Evolutionary conservation across 1,140 invertebrate species (phyloP), one percentile per base, ranked within the genome.

Genomic region (Drosophila lacertosa): DNA sequence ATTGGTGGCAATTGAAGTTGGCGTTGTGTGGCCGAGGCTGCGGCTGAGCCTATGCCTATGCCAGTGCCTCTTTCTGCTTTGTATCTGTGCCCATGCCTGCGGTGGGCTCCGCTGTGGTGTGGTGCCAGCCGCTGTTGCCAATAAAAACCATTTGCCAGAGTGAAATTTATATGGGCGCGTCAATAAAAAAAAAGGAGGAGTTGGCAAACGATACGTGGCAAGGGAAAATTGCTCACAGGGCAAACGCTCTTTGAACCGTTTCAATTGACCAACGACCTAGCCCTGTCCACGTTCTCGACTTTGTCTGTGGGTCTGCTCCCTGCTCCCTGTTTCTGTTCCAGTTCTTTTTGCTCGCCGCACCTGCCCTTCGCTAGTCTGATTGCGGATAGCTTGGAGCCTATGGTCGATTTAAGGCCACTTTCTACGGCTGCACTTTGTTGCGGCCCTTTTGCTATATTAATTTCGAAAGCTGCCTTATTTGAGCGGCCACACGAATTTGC

Each of bases 101-200:
- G 47, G 42, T 59, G 18, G 33, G 29, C 26, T 22, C 22, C 22
- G 54, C 3, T 29, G 15, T 42, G 42, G 66, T 39, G 42, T 45
- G 40, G 24, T 50, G 50, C 58, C 63, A 68, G 63, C 57, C 48
- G 66, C 54, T 64, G 59, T 57, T 86, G 81, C 81, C 81, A 86
- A 86, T 86, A 88, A 86, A 86, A 86, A 72, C 81, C 81, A 86
- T 86, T 86, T 86, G 77, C 82, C 82, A 88, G 82, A 77, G 65
- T 81, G 77, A 86, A 88, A 86, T 86, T 86, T 86, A 86, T 86
- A 86, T 86, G 68, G 73, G 47, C 77, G 77, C 77, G 74, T 88
- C 81, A 74, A 77, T 88, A 63, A 74, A 84, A 59, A 84, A 59
- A 76, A 16, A 6, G 20, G 10, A 15, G 37, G 42, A 48, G 65